Percentiles rank a stretch among this genome's conserved stretches.
These are phyloP conservation scores for Chionoecetes opilio DNA, from an alignment of 1,140 invertebrate genomes.

Conservation along the genomic window DNA sequence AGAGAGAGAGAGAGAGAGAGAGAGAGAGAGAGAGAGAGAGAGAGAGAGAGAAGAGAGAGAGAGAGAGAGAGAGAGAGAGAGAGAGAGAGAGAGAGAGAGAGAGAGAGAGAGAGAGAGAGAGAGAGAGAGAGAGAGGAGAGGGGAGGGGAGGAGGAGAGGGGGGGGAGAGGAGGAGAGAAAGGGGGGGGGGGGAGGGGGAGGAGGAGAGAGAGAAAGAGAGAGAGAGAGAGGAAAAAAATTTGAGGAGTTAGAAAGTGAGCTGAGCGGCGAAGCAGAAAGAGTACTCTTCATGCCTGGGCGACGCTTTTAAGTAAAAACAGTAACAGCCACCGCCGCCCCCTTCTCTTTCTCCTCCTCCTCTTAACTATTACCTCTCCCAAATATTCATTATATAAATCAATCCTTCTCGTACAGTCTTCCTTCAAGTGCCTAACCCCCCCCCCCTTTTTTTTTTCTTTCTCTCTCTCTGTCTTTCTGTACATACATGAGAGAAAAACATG, in stretches of 20 bases:
- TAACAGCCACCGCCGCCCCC: background rate
- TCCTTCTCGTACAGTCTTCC: no score
- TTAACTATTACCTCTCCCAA: no score
- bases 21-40: no score
- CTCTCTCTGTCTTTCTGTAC: background rate
- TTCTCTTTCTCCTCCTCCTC: background rate
- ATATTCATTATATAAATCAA: no score
- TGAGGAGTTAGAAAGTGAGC: conserved; percentile 29
- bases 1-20: no score
- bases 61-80: background rate
- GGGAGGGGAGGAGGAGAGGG: background rate
- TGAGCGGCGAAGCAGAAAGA: background rate
- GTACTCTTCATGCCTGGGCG: conserved; percentile 15
- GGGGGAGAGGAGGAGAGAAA: background rate
- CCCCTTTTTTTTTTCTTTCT: background rate
- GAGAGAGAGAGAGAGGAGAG: background rate
- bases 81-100: no score
- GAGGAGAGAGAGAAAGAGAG: conserved; percentile 44
- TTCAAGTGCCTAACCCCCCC: background rate
- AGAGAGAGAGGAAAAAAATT: background rate
- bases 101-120: no score
- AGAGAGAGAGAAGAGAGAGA: background rate
- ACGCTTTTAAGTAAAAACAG: background rate
- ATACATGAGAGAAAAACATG: background rate
- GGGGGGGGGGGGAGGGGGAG: conserved; percentile 28